Base-by-base conservation (phyloP, 2,888 invertebrate species). In the Taphrorychus bicolor region DNA sequence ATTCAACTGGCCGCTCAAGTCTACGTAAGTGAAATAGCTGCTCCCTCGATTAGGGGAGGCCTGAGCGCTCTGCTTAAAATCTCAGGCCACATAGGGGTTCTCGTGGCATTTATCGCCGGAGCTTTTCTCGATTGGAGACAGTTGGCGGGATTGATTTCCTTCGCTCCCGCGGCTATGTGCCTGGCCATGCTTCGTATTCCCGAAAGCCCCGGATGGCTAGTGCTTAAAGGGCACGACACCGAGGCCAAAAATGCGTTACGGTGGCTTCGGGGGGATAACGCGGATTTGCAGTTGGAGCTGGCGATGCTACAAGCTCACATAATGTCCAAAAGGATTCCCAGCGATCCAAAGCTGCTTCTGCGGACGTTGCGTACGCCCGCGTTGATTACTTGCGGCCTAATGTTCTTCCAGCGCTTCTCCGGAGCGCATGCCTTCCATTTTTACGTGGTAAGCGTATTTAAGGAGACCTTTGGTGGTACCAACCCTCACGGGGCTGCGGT, bases 1-100 rank as follows among this genome's bases (percentile, higher is more conserved):
- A 79, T 82, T 17, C 82, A 82, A 74, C 73, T 82, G 14, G 78
- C 82, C 24, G 80, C 82, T 32, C 82, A 82, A 73, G 93, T 95
- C 17, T 97, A 95, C 85, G 91, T 96, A 77, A 94, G 94, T 77
- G 96, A 97, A 84, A 94, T 95, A 77, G 91, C 95, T 21, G 91
- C 93, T 18, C 92, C 94, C 1, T 91, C 92, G 70, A 91, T 94
- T 72, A 87, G 96, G 22, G 96, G 95, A 21, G 91, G 93, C 73
- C 85, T 96, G 63, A 94, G 94, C 78, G 92, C 94, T 3, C 88
- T 94, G 67, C 86, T 94, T 70, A 96, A 96, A 82, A 89, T 95
- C 72, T 90, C 91, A 70, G 91, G 93, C 16, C 94, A 94, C 79
- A 86, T 93, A 24, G 96, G 96, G 22, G 91, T 95, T 11, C 85